Conservation (phyloP, 2,113 vertebrate species). For the Takifugu flavidus region DNA sequence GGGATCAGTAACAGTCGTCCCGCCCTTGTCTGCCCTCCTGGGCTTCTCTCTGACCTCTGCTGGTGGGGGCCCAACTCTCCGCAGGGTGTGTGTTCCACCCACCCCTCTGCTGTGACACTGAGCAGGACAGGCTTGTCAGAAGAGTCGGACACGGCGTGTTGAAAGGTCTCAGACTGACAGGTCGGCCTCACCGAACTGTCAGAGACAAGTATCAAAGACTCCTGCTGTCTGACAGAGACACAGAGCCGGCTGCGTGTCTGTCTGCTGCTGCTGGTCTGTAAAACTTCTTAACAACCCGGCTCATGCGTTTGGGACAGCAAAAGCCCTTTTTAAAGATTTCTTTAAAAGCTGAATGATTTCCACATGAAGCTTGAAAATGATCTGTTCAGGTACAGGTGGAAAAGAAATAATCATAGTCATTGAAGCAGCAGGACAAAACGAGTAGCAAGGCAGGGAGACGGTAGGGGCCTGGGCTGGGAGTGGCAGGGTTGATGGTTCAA, state of each 20-base stretch:
- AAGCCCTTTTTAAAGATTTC: too few relatives aligned
- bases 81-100: slow-evolving; percentile 48
- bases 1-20: slow-evolving; percentile 59
- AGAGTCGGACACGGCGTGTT: slow-evolving; percentile 41
- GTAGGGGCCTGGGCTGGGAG: too few relatives aligned
- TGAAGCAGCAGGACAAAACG: too few relatives aligned
- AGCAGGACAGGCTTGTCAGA: slow-evolving; percentile 57
- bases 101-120: slow-evolving; percentile 45
- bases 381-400: too few relatives aligned
- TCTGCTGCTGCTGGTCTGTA: slow-evolving; percentile 8
- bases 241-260: slow-evolving; percentile 36
- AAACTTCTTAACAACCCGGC: background rate
- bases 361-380: too few relatives aligned
- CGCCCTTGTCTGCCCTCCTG: slow-evolving; percentile 54
- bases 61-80: slow-evolving; percentile 31
- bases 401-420: too few relatives aligned
- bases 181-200: slow-evolving; percentile 42
- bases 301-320: too few relatives aligned
- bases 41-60: slow-evolving; percentile 31
- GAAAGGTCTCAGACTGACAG: slow-evolving; percentile 55
- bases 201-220: slow-evolving; percentile 45
- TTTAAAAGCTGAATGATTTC: too few relatives aligned
- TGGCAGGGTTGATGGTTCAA: too few relatives aligned
- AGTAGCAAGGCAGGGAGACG: too few relatives aligned
- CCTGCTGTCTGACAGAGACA: slow-evolving; percentile 49